Conservation (phyloP, 2,888 invertebrate species). For the Frankliniella intonsa region DNA sequence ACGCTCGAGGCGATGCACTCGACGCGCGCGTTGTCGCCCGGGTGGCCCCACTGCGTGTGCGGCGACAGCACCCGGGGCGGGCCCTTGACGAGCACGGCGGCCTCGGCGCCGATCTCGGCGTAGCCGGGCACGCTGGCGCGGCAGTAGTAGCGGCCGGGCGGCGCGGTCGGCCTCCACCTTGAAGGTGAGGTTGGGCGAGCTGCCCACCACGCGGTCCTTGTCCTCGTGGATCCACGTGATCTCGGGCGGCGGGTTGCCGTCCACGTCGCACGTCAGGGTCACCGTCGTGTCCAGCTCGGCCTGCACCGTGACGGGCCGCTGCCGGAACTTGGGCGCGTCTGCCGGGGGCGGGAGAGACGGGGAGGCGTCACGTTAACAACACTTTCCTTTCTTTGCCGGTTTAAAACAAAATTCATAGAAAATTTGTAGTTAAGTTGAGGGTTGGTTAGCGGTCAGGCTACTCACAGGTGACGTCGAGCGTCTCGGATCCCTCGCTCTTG, state of each 20-base stretch:
- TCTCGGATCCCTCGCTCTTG: conserved; percentile 80
- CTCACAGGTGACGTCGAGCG: conserved; percentile 88
- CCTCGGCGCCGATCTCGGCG: conserved; percentile 76
- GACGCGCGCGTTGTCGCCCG: conserved; percentile 73
- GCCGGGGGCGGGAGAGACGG: conserved; percentile 36
- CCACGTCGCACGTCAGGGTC: conserved; percentile 79
- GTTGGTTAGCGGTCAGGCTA: no score
- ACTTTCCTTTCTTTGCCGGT: no score
- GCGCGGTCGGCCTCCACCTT: no score
- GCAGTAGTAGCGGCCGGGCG: no score
- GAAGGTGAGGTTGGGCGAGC: no score
- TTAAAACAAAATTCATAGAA: no score
- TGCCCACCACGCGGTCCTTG: conserved; percentile 62
- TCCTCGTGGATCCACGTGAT: conserved; percentile 85
- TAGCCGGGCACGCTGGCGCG: no score
- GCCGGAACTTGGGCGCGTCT: conserved; percentile 81
- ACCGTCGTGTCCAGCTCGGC: conserved; percentile 78
- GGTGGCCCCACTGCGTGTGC: conserved; percentile 74
- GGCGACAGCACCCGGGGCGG: conserved; percentile 77
- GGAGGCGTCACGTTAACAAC: no score
- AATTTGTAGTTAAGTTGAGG: no score
- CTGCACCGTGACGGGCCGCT: conserved; percentile 72
- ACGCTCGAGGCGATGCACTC: conserved; percentile 87
- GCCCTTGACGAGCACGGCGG: conserved; percentile 73
- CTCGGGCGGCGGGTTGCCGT: conserved; percentile 83